Evolutionary conservation across 2,888 invertebrate genomes (phyloP), one percentile per base, ranked within the genome.

Genomic region (Philaethria dido): DNA sequence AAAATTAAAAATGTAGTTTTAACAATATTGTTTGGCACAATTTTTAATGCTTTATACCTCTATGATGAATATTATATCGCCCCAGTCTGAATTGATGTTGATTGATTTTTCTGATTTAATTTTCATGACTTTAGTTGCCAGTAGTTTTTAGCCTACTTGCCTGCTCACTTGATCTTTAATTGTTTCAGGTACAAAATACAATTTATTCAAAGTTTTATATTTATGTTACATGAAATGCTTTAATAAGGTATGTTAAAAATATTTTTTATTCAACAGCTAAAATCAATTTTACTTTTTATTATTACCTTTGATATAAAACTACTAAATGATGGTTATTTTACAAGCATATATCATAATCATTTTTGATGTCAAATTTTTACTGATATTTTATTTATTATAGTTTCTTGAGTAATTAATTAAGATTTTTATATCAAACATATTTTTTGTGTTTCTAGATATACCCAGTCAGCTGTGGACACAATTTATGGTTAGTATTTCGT

Each of bases 311-410:
- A n/a, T n/a, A n/a, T n/a, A n/a, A n/a, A n/a, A 1, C 3, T 22
- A 42, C n/a, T 47, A 68, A 48, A 64, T 68, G 68, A 68, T 68
- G 68, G 22, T 68, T 8, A 57, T n/a, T 50, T 50, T 52, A 66
- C 69, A 69, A 69, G 69, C 69, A 69, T 69, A 69, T 69, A 69
- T 69, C 69, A 62, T 66, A 66, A 66, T 62, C 9, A 59, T 54
- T 55, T 13, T 69, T 69, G 69, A 66, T 60, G 69, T 50, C 13
- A 45, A 39, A 33, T 59, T 20, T 57, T 25, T 18, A 62, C 69
- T 69, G 69, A 69, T 63, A 47, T 14, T 25, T 8, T 29, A 6
- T 18, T 9, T 29, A 22, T 22, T 22, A 39, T 42, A 44, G 29
- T 45, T 3, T 18, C 13, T 16, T 45, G 14, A 16, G 1, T 29